Conservation (phyloP, 2,797 vertebrate species). For the Discoglossus pictus region DNA sequence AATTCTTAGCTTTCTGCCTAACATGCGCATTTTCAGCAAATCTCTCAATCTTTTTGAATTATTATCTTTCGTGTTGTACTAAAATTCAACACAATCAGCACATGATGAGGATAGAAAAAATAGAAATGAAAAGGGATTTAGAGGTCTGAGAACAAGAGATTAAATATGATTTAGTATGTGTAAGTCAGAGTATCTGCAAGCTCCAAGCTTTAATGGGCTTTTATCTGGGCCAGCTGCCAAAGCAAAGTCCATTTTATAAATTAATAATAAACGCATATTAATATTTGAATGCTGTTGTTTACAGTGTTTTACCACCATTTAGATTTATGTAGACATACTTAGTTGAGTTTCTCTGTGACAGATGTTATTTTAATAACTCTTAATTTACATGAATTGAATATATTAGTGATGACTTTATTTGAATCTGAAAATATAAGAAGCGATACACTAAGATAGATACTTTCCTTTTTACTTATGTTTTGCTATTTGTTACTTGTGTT, state of each 20-base stretch:
- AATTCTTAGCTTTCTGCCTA: too few species aligned
- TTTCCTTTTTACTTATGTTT: too few species aligned
- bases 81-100: constrained; percentile 34
- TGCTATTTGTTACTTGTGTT: too few species aligned
- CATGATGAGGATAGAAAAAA: constrained; percentile 23
- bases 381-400: too few species aligned
- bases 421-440: too few species aligned
- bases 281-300: constrained; percentile 37
- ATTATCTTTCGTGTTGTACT: too few species aligned
- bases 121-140: constrained; percentile 32
- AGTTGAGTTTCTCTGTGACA: constrained; percentile 4
- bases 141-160: constrained; percentile 23
- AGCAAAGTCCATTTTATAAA: constrained; percentile 12
- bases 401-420: too few species aligned
- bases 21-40: too few species aligned
- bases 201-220: constrained; percentile 24
- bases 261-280: constrained; percentile 35
- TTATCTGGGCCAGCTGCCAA: constrained; percentile 34
- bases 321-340: too few species aligned
- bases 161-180: constrained; percentile 41
- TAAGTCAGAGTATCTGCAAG: constrained; percentile 20
- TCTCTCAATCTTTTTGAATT: too few species aligned
- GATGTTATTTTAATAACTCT: constrained; percentile 28
- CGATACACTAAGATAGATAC: too few species aligned
- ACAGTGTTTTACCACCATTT: constrained; percentile 1